Evolutionary conservation across 2,113 vertebrate species (phyloP).

Genomic region (Nerophis lumbriciformis): DNA sequence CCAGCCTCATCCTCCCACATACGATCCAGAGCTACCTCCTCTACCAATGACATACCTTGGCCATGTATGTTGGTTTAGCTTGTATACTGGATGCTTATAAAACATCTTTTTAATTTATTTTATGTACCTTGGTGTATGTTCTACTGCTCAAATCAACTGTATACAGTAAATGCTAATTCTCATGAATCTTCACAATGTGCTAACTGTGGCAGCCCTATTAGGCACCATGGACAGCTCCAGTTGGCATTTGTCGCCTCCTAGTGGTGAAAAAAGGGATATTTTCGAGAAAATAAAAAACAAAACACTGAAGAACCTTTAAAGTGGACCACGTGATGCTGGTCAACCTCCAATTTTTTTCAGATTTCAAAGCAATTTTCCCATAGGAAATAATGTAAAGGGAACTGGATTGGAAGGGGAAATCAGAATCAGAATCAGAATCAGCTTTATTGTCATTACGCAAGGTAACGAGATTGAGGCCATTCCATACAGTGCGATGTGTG

Average conservation of each 20-base stretch:
- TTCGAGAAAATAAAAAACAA: background rate
- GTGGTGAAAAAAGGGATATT: slow-evolving; percentile 1
- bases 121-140: background rate
- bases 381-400: background rate
- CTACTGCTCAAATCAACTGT: too few relatives aligned
- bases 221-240: slow-evolving; percentile 49
- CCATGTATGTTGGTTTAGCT: background rate
- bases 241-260: slow-evolving; percentile 14
- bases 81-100: background rate
- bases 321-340: background rate
- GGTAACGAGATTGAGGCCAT: too few relatives aligned
- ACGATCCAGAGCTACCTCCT: slow-evolving; percentile 81
- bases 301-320: background rate
- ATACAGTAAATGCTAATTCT: too few relatives aligned
- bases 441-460: too few relatives aligned
- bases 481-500: too few relatives aligned
- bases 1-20: slow-evolving; percentile 76
- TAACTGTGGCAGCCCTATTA: background rate
- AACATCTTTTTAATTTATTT: background rate
- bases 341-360: background rate
- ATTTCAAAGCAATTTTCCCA: background rate
- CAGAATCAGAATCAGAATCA: too few relatives aligned
- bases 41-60: slow-evolving; percentile 64
- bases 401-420: too few relatives aligned
- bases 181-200: background rate